Conservation (phyloP, 1,140 invertebrate species). For the Berghia stephanieae region DNA sequence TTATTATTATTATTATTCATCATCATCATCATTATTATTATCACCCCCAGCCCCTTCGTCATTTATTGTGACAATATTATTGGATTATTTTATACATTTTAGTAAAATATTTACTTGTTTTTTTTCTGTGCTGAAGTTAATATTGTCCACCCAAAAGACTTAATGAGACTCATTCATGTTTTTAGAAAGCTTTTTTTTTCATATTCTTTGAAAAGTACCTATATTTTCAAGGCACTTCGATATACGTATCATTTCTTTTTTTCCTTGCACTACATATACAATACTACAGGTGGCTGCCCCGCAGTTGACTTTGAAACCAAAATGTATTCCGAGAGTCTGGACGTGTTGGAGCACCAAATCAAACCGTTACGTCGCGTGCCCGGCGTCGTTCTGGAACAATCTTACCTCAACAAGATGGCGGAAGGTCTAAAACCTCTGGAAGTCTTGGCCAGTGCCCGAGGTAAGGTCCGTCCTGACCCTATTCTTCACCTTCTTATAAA, state of each 20-base stretch:
- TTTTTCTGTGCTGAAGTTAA: too few species aligned
- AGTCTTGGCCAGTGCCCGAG: conserved; percentile 40
- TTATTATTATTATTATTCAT: too few species aligned
- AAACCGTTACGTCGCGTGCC: conserved; percentile 60
- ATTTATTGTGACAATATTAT: too few species aligned
- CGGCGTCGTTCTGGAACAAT: conserved; percentile 63
- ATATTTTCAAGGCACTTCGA: not conserved
- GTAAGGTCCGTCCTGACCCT: not conserved
- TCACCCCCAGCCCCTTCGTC: too few species aligned
- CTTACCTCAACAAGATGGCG: conserved; percentile 65
- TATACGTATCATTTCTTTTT: not conserved
- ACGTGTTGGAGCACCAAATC: conserved; percentile 63
- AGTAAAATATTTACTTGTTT: too few species aligned
- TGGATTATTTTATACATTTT: too few species aligned
- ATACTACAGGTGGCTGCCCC: conserved; percentile 56
- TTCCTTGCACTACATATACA: not conserved
- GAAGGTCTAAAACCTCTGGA: conserved; percentile 62
- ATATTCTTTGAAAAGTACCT: too few species aligned
- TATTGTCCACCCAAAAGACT: not conserved
- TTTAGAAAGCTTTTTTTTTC: not conserved
- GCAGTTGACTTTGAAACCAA: conserved; percentile 65
- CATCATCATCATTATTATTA: too few species aligned
- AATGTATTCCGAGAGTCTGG: conserved; percentile 62
- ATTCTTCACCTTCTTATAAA: not conserved
- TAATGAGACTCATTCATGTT: not conserved